Evolutionary conservation across 2,888 invertebrate genomes (phyloP).

Genomic region (Ephialtes manifestator): DNA sequence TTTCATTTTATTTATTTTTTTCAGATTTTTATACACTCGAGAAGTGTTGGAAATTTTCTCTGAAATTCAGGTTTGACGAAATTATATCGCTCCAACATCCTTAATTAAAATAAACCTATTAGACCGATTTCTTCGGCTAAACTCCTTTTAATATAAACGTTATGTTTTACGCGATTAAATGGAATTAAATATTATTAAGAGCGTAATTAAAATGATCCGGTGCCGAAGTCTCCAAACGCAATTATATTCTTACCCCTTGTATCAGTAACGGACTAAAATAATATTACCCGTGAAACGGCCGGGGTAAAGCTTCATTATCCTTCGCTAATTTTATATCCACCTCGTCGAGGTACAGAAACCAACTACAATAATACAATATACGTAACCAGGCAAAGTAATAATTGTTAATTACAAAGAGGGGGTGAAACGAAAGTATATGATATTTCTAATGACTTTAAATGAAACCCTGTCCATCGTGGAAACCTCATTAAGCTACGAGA

Average conservation of each 20-base stretch:
- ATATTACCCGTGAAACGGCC: neutral
- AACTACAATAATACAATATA: neutral
- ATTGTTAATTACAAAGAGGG: neutral
- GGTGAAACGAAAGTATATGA: neutral
- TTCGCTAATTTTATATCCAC: conserved; percentile 14
- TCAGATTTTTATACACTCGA: too few relatives aligned
- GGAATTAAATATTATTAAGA: neutral
- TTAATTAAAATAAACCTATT: too few relatives aligned
- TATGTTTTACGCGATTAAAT: neutral
- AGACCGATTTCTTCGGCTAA: too few relatives aligned
- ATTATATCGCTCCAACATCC: too few relatives aligned
- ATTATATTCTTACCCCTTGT: neutral
- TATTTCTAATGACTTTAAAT: conserved; percentile 1
- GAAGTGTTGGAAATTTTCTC: too few relatives aligned
- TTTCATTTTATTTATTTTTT: too few relatives aligned
- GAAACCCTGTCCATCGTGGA: neutral
- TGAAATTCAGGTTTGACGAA: too few relatives aligned
- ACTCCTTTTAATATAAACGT: neutral
- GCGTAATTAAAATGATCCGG: neutral
- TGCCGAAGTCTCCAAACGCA: neutral
- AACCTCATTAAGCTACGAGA: conserved; percentile 36
- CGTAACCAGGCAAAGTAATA: neutral
- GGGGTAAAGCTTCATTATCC: conserved; percentile 8
- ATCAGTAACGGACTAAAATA: conserved; percentile 14
- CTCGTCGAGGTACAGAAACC: neutral